Evolutionary conservation across 2,888 invertebrate genomes (phyloP).

Genomic region (Ophonus ardosiacus): DNA sequence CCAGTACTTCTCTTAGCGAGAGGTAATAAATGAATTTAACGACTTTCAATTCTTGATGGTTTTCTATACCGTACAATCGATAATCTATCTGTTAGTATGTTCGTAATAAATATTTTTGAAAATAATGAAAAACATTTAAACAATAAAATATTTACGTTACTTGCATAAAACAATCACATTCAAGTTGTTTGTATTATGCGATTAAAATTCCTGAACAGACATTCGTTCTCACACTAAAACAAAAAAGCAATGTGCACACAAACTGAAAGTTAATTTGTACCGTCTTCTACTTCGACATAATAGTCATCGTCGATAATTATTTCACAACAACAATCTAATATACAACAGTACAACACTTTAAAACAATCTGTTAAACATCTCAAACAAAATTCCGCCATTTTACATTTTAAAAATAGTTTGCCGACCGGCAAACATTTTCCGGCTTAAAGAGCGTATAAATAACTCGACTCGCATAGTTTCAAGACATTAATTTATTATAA

Average conservation of each 20-base stretch:
- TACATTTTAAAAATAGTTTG: slow-evolving; percentile 56
- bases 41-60: no score
- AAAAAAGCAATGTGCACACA: slow-evolving; percentile 3
- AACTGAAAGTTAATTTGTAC: slow-evolving; percentile 40
- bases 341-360: slow-evolving; percentile 50
- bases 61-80: no score
- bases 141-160: neutral
- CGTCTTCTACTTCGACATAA: slow-evolving; percentile 53
- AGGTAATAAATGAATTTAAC: no score
- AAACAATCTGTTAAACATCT: slow-evolving; percentile 54
- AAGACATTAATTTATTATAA: slow-evolving; percentile 6
- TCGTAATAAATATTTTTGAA: neutral
- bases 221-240: slow-evolving; percentile 8
- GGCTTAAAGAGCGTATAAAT: slow-evolving; percentile 26
- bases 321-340: slow-evolving; percentile 58
- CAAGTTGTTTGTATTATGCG: neutral
- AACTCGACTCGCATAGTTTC: slow-evolving; percentile 32
- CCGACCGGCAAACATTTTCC: neutral
- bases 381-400: slow-evolving; percentile 53
- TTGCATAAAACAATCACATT: slow-evolving; percentile 9
- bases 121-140: neutral
- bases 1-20: no score
- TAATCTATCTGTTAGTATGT: neutral
- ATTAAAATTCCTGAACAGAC: slow-evolving; percentile 15
- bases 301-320: slow-evolving; percentile 54